Evolutionary conservation across 2,113 vertebrate genomes (phyloP).

Genomic region (Chaetodon trifascialis): DNA sequence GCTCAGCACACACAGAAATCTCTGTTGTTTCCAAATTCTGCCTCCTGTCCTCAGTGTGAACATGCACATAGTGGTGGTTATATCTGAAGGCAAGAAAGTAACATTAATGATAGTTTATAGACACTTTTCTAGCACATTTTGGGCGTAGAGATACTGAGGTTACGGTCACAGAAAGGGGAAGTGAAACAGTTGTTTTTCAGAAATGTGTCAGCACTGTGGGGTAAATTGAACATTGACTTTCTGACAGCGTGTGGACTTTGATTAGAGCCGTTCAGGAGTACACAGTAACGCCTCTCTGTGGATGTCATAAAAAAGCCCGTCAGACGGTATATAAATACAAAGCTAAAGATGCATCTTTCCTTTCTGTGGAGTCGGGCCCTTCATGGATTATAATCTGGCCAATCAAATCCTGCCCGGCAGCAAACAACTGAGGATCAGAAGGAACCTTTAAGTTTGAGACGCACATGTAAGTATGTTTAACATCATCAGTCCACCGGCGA

Average conservation of each 20-base stretch:
- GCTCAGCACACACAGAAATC: background rate
- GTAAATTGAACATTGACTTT: constrained; percentile 82
- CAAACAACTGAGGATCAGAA: constrained; percentile 25
- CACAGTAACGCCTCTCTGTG: constrained; percentile 81
- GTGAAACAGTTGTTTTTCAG: constrained; percentile 63
- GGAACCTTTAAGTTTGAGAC: constrained; percentile 18
- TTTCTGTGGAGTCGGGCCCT: constrained; percentile 31
- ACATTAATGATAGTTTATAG: background rate
- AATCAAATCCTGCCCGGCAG: constrained; percentile 24
- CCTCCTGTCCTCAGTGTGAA: background rate
- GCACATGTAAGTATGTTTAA: constrained; percentile 65
- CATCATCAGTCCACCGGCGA: background rate
- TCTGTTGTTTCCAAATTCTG: too few species aligned
- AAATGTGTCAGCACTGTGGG: constrained; percentile 25
- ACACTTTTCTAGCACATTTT: background rate
- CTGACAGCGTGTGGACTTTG: constrained; percentile 83
- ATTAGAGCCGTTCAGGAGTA: constrained; percentile 52
- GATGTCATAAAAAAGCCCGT: constrained; percentile 69
- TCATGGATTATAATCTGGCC: constrained; percentile 68
- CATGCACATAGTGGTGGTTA: background rate
- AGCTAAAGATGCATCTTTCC: constrained; percentile 44
- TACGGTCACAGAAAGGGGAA: fast-evolving
- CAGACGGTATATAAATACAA: constrained; percentile 74
- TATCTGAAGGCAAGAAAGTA: background rate
- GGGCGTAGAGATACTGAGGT: background rate